A percentile compares a stretch with the other conserved stretches of the same genome.
Conservation (phyloP, 1,140 invertebrate genomes). For the Aricia agestis region DNA sequence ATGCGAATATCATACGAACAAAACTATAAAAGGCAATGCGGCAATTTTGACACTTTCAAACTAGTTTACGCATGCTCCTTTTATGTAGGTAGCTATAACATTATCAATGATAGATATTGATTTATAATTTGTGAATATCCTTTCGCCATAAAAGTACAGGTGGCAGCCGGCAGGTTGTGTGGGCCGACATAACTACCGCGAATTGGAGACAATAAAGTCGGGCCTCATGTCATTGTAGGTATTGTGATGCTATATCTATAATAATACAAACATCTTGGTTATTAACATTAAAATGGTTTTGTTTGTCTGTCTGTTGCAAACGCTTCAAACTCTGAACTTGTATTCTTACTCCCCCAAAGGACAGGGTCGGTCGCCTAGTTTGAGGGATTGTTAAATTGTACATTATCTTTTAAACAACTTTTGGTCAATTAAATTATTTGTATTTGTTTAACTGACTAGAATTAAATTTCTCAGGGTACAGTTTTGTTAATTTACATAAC, state of each 20-base stretch:
- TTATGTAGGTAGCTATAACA: neutral
- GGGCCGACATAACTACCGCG: neutral
- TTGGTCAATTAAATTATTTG: too few species aligned
- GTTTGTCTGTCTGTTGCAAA: too few species aligned
- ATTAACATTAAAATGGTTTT: too few species aligned
- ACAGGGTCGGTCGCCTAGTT: too few species aligned
- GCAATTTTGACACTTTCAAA: neutral
- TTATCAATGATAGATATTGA: conserved; percentile 2
- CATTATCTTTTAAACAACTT: too few species aligned
- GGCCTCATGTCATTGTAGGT: neutral
- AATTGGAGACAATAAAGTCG: neutral
- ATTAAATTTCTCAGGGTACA: too few species aligned
- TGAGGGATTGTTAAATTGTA: too few species aligned
- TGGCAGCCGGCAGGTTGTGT: neutral
- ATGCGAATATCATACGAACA: neutral
- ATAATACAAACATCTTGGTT: too few species aligned
- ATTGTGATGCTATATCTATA: neutral
- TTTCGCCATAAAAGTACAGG: conserved; percentile 6
- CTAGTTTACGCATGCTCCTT: neutral
- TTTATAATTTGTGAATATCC: neutral
- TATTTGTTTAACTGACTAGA: too few species aligned
- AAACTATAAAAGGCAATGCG: neutral
- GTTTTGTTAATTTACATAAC: too few species aligned
- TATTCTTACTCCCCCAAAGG: too few species aligned
- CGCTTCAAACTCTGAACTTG: too few species aligned